phyloP scores from a whole-genome alignment of 2,888 invertebrate genomes.

The Scaptomyza flava region DNA sequence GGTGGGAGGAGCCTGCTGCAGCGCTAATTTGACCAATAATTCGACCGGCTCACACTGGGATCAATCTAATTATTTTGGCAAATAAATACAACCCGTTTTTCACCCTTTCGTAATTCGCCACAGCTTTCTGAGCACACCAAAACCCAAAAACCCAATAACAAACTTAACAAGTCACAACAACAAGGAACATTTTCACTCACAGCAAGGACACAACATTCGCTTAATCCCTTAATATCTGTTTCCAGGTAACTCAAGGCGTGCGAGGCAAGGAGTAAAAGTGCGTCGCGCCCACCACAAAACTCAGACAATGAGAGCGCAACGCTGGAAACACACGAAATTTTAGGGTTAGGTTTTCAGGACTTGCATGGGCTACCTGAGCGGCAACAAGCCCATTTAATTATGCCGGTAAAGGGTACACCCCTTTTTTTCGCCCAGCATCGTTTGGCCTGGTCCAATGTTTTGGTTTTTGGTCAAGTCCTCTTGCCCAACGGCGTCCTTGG shows the following conservation, averaged over 20 bases:
- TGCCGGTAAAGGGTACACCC: slow-evolving; percentile 81
- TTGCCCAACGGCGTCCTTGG: slow-evolving; percentile 54
- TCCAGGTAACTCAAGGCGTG: slow-evolving; percentile 55
- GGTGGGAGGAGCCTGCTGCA: slow-evolving; percentile 53
- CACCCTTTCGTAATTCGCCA: slow-evolving; percentile 64
- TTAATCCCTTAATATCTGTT: slow-evolving; percentile 52
- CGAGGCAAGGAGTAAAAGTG: slow-evolving; percentile 67
- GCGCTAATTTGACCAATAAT: slow-evolving; percentile 76
- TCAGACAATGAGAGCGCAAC: slow-evolving; percentile 59
- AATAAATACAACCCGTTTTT: slow-evolving; percentile 74
- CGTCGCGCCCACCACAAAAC: slow-evolving; percentile 78
- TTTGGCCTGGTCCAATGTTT: slow-evolving; percentile 55
- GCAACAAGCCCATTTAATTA: slow-evolving; percentile 74
- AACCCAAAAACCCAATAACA: not conserved
- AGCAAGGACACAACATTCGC: slow-evolving; percentile 6
- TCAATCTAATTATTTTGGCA: slow-evolving; percentile 83
- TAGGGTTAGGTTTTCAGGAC: slow-evolving; percentile 54
- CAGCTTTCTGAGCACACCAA: slow-evolving; percentile 24
- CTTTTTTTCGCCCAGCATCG: slow-evolving; percentile 59
- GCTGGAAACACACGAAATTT: slow-evolving; percentile 31
- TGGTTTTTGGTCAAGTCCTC: slow-evolving; percentile 62
- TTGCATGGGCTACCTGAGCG: slow-evolving; percentile 15
- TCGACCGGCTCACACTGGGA: slow-evolving; percentile 66
- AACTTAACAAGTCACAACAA: slow-evolving; percentile 1
- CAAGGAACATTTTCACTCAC: slow-evolving; percentile 1